Conservation (phyloP, 2,113 vertebrate genomes). For the Myrmecobius fasciatus region DNA sequence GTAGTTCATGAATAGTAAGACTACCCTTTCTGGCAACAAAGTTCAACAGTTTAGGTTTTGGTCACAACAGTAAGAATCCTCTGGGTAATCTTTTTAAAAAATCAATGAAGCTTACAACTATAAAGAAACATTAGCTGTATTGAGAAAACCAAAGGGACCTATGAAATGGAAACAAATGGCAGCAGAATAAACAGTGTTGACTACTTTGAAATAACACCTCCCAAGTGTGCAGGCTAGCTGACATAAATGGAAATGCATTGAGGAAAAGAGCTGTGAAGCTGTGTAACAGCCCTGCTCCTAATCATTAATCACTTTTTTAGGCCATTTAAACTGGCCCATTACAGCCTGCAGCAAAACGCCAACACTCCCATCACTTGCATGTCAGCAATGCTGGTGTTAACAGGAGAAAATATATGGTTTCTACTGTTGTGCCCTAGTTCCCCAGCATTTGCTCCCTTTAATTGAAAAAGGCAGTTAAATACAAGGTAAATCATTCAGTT, state of each 20-base stretch:
- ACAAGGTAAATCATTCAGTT: constrained; percentile 83
- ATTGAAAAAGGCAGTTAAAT: constrained; percentile 85
- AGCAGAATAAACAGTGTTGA: constrained; percentile 59
- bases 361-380: constrained; percentile 73
- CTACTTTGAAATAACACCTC: constrained; percentile 75
- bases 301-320: constrained; percentile 79
- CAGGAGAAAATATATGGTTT: constrained; percentile 84
- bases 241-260: constrained; percentile 72
- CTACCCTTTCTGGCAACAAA: neutral
- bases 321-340: constrained; percentile 78
- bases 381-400: constrained; percentile 81
- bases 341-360: constrained; percentile 80
- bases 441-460: constrained; percentile 81
- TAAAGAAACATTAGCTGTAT: constrained; percentile 42
- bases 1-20: neutral
- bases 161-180: constrained; percentile 75
- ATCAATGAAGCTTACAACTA: constrained; percentile 59
- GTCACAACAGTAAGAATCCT: constrained; percentile 51
- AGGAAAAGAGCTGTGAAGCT: constrained; percentile 73
- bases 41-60: constrained; percentile 57
- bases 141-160: constrained; percentile 56
- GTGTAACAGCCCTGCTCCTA: constrained; percentile 74
- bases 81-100: constrained; percentile 56
- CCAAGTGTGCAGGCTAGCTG: constrained; percentile 65
- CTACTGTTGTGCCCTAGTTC: constrained; percentile 70